Percentiles rank a stretch among this genome's conserved stretches.
These are phyloP conservation scores for Ctenochaetus hawaiiensis DNA, from an alignment of 2,797 vertebrate species.

Conservation along the genomic window DNA sequence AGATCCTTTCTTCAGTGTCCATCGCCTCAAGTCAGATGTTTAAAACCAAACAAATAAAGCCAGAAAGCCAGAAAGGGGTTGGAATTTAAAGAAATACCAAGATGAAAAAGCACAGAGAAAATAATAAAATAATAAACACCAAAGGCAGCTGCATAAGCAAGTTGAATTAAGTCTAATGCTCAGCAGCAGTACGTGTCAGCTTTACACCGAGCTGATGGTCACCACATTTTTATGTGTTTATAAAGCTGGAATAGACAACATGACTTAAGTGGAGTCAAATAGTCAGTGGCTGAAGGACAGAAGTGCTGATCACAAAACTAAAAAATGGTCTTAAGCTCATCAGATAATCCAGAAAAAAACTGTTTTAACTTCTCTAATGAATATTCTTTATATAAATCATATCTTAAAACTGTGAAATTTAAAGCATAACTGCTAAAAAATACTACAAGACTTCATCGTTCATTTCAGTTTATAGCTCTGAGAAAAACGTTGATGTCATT, in stretches of 20 bases:
- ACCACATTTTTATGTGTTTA: conserved; percentile 13
- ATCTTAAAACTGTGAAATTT: neutral
- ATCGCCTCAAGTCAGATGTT: conserved; percentile 40
- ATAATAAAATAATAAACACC: conserved; percentile 23
- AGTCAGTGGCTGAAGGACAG: no score
- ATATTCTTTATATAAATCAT: neutral
- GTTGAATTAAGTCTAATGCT: neutral
- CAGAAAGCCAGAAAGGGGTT: conserved; percentile 28
- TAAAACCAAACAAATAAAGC: conserved; percentile 55
- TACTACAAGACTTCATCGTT: neutral
- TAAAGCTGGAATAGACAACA: conserved; percentile 7
- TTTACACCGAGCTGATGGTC: conserved; percentile 2
- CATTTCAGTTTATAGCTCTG: neutral
- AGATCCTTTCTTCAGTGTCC: conserved; percentile 68
- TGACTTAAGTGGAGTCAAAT: neutral
- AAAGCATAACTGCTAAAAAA: neutral
- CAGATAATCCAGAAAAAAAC: no score
- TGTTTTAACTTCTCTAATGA: neutral
- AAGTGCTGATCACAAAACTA: neutral
- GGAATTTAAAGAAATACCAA: neutral
- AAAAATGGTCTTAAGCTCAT: no score
- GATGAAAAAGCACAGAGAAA: conserved; percentile 34
- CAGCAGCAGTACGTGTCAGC: neutral
- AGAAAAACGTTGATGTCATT: neutral
- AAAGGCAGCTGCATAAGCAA: neutral